A percentile compares a stretch with the other conserved stretches of the same genome.
Conservation (phyloP, 2,888 invertebrate genomes). For the Leucoma salicis region DNA sequence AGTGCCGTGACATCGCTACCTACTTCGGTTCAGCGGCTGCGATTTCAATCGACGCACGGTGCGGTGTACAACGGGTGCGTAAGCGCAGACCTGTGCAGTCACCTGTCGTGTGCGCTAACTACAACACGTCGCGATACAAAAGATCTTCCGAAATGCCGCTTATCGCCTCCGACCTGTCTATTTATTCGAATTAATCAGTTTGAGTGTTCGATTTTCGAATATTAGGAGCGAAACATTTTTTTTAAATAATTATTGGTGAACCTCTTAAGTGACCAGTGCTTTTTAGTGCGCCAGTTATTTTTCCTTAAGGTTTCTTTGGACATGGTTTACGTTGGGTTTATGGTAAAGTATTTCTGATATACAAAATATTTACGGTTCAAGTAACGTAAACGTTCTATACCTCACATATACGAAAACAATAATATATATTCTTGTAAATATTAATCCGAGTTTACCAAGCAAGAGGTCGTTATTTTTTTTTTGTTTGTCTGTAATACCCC, state of each 20-base stretch:
- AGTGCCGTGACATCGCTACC: constrained; percentile 63
- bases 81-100: constrained; percentile 49
- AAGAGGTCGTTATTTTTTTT: background rate
- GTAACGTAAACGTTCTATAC: background rate
- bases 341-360: constrained; percentile 26
- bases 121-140: constrained; percentile 48
- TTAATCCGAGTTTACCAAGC: background rate
- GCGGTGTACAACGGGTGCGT: constrained; percentile 41
- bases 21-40: constrained; percentile 53
- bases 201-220: constrained; percentile 6
- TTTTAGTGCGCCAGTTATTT: constrained; percentile 36
- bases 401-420: background rate
- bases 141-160: constrained; percentile 30
- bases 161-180: constrained; percentile 44
- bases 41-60: constrained; percentile 52
- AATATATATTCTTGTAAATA: background rate
- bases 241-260: constrained; percentile 28
- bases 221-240: constrained; percentile 29
- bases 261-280: constrained; percentile 32
- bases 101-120: constrained; percentile 60
- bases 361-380: no score
- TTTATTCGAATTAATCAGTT: constrained; percentile 42
- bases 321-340: constrained; percentile 29
- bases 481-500: background rate
- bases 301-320: constrained; percentile 36